Evolutionary conservation across 2,113 vertebrate species (phyloP), one percentile per base, ranked within the genome.

Genomic region (Chaetodon auriga): DNA sequence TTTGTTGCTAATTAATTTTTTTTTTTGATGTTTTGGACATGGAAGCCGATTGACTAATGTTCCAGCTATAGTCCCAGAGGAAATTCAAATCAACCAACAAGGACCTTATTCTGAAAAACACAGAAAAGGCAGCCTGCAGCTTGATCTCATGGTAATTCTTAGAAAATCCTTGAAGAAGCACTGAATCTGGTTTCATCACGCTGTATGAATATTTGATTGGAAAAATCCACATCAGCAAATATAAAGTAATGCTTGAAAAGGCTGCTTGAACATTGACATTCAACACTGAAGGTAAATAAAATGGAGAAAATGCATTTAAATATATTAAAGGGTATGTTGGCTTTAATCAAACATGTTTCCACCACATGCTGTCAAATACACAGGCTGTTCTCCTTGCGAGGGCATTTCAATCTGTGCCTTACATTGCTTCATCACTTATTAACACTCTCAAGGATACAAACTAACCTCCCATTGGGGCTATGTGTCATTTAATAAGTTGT

Each of bases 61-160:
- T 84, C 77, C 23, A 63, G 60, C 69, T 69, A 18, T 8, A 36
- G 35, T 81, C 84, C 41, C 62, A 45, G n/a, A 54, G 78, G 62
- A 72, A 73, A 66, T 66, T 66, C 45, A 68, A 70, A 86, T 81
- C 53, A 68, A 80, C 75, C 68, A 83, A 81, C 68, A 81, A 68
- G 64, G 58, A 78, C 79, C 68, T 46, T 68, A 64, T 71, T 51
- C 21, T 65, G 57, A 65, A 74, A 78, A 58, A 41, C 25, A 60
- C 49, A 53, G 63, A 76, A 35, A 51, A 78, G 15, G 25, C 49
- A 36, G 63, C 38, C 64, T 46, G 68, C 68, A 61, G 48, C 66
- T 72, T 64, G 46, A 83, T 69, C 65, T 63, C 41, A 13, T 16
- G 30, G 3, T 41, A 63, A 74, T 76, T 87, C 53, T 60, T 43